phyloP scores from a whole-genome alignment of 2,888 invertebrate species.

The Leucoptera coffeella region DNA sequence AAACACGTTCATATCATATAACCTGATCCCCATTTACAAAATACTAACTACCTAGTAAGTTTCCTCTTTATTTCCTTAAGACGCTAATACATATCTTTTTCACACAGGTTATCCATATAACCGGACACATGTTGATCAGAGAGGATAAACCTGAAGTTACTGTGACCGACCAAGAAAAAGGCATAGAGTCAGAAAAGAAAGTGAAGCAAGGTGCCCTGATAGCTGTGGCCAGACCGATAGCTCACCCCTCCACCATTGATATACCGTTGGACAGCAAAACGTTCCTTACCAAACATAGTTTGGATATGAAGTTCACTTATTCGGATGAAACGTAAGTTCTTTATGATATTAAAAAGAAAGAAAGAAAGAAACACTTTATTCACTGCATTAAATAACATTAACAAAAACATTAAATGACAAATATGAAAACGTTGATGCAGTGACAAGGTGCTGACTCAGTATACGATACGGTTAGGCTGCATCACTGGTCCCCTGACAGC shows the following conservation, averaged over 20 bases:
- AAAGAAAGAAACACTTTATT: too few species aligned
- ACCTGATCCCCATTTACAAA: too few species aligned
- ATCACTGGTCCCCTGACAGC: too few species aligned
- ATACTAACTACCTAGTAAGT: too few species aligned
- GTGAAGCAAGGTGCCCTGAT: conserved; percentile 49
- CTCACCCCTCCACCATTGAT: conserved; percentile 89
- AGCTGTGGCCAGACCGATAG: conserved; percentile 75
- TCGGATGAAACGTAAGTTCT: conserved; percentile 84
- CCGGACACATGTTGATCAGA: conserved; percentile 65
- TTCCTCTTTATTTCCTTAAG: too few species aligned
- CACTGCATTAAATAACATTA: too few species aligned
- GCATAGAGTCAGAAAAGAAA: conserved; percentile 17
- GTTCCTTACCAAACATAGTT: conserved; percentile 84
- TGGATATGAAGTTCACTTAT: conserved; percentile 93
- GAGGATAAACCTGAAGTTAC: conserved; percentile 13
- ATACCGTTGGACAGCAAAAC: conserved; percentile 83
- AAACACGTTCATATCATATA: too few species aligned
- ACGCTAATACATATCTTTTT: conserved; percentile 5
- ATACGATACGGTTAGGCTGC: too few species aligned
- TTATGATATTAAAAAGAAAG: too few species aligned
- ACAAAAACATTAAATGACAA: too few species aligned
- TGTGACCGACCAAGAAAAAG: conserved; percentile 20
- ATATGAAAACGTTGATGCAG: too few species aligned
- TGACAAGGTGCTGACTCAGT: too few species aligned
- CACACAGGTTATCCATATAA: conserved; percentile 80